These are phyloP conservation scores for Poecilobothrus nobilitatus DNA, from an alignment of 2,888 invertebrate genomes.

Conservation along the genomic window DNA sequence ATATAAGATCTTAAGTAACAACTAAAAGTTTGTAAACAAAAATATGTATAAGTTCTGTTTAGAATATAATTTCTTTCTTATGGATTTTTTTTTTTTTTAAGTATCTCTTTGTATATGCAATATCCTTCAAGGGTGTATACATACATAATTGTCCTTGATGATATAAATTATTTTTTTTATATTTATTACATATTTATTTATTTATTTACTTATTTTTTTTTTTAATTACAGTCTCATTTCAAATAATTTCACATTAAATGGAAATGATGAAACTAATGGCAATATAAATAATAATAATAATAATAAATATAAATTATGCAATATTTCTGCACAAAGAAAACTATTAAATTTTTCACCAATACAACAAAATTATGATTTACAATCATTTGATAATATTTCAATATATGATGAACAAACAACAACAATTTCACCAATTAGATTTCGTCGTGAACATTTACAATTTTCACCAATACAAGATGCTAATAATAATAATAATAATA, in stretches of 20 bases:
- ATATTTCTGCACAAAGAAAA: conserved; percentile 15
- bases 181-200: too few species aligned
- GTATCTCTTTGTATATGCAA: too few species aligned
- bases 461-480: conserved; percentile 23
- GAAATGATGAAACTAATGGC: conserved; percentile 25
- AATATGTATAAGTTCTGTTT: too few species aligned
- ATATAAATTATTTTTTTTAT: too few species aligned
- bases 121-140: too few species aligned
- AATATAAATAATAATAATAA: conserved; percentile 12
- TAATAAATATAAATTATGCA: conserved; percentile 20
- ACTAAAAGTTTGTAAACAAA: too few species aligned
- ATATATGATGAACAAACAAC: conserved; percentile 36
- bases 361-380: conserved; percentile 15
- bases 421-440: conserved; percentile 22
- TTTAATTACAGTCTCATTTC: conserved; percentile 47
- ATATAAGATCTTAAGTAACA: too few species aligned
- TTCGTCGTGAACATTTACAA: conserved; percentile 24
- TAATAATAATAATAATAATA: conserved; percentile 25
- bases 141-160: too few species aligned
- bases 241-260: conserved; percentile 49
- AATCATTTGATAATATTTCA: conserved; percentile 40
- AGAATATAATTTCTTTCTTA: too few species aligned
- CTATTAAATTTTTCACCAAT: conserved; percentile 20
- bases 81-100: too few species aligned
- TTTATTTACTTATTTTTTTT: conserved; percentile 19